Percentiles rank a stretch among this genome's conserved stretches.
These are phyloP conservation scores for Euphonia xanthogaster DNA, from an alignment of 2,797 vertebrate species.

Conservation along the genomic window DNA sequence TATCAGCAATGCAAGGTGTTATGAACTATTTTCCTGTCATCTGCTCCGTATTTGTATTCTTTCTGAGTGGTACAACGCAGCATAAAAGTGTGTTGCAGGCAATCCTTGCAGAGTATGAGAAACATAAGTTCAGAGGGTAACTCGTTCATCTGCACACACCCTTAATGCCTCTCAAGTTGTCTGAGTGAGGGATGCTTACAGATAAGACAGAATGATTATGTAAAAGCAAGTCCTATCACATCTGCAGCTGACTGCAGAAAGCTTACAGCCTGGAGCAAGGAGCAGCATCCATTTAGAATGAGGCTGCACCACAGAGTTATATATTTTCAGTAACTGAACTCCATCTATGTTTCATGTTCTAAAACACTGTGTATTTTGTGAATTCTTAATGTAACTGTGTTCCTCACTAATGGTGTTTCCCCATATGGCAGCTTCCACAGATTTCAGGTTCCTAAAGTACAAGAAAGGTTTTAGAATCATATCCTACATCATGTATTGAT, in stretches of 20 bases:
- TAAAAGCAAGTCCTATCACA: neutral
- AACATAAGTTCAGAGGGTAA: conserved; percentile 26
- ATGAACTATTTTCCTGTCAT: neutral
- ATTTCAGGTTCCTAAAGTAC: neutral
- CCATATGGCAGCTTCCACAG: neutral
- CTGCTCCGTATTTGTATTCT: neutral
- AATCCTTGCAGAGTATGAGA: neutral
- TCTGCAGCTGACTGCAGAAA: neutral
- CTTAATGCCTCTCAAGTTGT: conserved; percentile 20
- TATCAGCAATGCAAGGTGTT: neutral
- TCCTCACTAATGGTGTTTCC: neutral
- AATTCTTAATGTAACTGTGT: neutral
- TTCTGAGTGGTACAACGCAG: neutral
- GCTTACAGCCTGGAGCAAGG: neutral
- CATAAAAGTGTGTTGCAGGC: neutral
- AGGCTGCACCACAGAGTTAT: neutral
- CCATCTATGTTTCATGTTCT: neutral
- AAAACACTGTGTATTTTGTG: neutral
- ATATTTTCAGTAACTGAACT: neutral
- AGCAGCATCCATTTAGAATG: neutral
- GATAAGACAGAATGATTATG: neutral
- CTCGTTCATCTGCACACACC: neutral
- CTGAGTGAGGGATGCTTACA: neutral
- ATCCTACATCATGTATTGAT: neutral
- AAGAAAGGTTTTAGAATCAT: neutral